These are phyloP conservation scores for Phycodurus eques DNA, from an alignment of 2,113 vertebrate genomes.

Conservation along the genomic window DNA sequence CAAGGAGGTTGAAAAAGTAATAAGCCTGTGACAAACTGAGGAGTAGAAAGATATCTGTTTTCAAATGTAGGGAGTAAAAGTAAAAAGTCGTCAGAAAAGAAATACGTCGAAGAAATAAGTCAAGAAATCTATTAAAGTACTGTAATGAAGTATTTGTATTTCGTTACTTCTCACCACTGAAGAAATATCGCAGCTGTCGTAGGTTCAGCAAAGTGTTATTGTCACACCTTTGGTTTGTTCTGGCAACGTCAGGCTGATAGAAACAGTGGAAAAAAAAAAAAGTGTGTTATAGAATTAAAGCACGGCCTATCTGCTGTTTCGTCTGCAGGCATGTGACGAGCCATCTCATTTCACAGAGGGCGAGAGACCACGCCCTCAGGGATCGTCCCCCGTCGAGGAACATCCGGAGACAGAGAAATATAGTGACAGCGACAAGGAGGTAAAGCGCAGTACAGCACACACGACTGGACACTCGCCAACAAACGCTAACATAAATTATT, in stretches of 20 bases:
- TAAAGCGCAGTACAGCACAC: constrained; percentile 34
- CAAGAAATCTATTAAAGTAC: not conserved
- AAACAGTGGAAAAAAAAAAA: too few relatives aligned
- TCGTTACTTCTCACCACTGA: not conserved
- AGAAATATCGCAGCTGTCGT: not conserved
- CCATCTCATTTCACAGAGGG: constrained; percentile 74
- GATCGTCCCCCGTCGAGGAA: constrained; percentile 93
- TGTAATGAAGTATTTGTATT: not conserved
- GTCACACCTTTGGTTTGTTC: constrained; percentile 12
- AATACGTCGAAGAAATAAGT: too few relatives aligned
- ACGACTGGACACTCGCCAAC: not conserved
- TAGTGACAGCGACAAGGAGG: constrained; percentile 74
- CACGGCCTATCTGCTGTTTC: constrained; percentile 10
- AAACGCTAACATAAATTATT: not conserved
- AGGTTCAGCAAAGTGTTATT: constrained; percentile 8
- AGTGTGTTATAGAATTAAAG: not conserved
- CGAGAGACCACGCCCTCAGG: constrained; percentile 90
- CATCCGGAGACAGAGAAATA: constrained; percentile 75
- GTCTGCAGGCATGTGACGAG: constrained; percentile 79
- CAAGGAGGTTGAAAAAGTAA: too few relatives aligned
- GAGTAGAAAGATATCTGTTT: too few relatives aligned
- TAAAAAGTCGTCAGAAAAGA: too few relatives aligned
- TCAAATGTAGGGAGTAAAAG: too few relatives aligned
- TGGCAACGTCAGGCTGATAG: not conserved
- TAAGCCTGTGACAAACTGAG: too few relatives aligned